Evolutionary conservation across 2,888 invertebrate species (phyloP), one percentile per base, ranked within the genome.

Genomic region (Eilema depressum): DNA sequence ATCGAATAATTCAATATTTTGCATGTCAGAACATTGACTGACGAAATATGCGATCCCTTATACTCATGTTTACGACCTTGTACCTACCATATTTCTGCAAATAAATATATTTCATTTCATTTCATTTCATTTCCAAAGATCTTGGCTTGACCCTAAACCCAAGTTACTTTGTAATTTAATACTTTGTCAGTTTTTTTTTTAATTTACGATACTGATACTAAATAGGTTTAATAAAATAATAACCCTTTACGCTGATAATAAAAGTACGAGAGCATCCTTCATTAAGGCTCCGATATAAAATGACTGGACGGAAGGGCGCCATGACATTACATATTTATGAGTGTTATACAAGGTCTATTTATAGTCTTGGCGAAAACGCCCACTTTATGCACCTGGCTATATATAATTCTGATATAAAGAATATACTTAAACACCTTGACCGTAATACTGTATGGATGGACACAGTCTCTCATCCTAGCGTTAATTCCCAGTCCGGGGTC

Each of bases 291-390:
- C 14, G 23, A 63, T 33, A 63, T 37, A 8, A 63, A 63, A 25
- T 17, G 37, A 62, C 23, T 8, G 14, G 20, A 41, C 63, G 4
- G 25, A 63, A 62, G 25, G 30, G 37, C 23, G 63, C 25, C 25
- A 25, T 17, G 17, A 17, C 17, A 63, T 37, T 63, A 63, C 63
- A 41, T 63, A 63, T 63, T 63, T 63, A 41, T 63, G 63, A 63
- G 26, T 63, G 41, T 63, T 63, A 63, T 63, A 63, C 26, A 41
- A 63, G 20, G 25, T 63, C 8, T 10, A 25, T 26, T 8, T 10
- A 25, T 26, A 20, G 11, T 26, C 26, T 11, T 26, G 26, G 41
- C 20, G 4, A 63, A 41, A 25, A 17, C 26, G 28, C 59, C 23
- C 26, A 41, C 20, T 41, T 37, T 66, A 23, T 57, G 33, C 57